A percentile compares a stretch with the other conserved stretches of the same genome.
Evolutionary conservation across 2,888 invertebrate genomes (phyloP).

Genomic region (Aphidius colemani): DNA sequence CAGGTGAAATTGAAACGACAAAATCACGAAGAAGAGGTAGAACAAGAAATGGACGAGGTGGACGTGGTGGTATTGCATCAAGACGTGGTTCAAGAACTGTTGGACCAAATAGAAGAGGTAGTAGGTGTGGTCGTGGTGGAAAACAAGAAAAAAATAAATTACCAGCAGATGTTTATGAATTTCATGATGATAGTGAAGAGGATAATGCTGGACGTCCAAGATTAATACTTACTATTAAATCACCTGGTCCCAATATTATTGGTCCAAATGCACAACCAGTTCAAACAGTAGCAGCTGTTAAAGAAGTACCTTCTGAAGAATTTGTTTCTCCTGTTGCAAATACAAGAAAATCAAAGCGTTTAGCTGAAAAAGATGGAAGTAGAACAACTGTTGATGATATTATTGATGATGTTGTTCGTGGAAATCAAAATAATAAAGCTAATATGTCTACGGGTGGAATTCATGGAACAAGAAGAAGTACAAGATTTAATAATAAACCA

Average conservation of each 20-base stretch:
- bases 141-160: slow-evolving; percentile 64
- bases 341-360: slow-evolving; percentile 79
- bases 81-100: slow-evolving; percentile 60
- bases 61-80: slow-evolving; percentile 64
- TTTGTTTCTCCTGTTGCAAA: slow-evolving; percentile 70
- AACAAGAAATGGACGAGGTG: slow-evolving; percentile 51
- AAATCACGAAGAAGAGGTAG: slow-evolving; percentile 58
- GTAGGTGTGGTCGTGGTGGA: slow-evolving; percentile 57
- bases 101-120: slow-evolving; percentile 49
- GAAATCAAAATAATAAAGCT: slow-evolving; percentile 62
- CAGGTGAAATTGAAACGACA: slow-evolving; percentile 49
- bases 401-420: slow-evolving; percentile 87
- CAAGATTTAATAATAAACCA: slow-evolving; percentile 62
- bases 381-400: slow-evolving; percentile 83
- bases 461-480: slow-evolving; percentile 64
- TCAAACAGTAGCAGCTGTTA: slow-evolving; percentile 59
- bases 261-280: slow-evolving; percentile 57
- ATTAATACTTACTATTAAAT: slow-evolving; percentile 81
- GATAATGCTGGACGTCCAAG: slow-evolving; percentile 69
- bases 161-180: slow-evolving; percentile 85
- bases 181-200: slow-evolving; percentile 88
- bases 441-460: slow-evolving; percentile 48
- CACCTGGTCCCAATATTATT: slow-evolving; percentile 62
- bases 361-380: slow-evolving; percentile 78
- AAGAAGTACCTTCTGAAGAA: slow-evolving; percentile 65